These are phyloP conservation scores for Dasypus novemcinctus DNA, from an alignment of 2,113 vertebrate genomes.

Conservation along the genomic window DNA sequence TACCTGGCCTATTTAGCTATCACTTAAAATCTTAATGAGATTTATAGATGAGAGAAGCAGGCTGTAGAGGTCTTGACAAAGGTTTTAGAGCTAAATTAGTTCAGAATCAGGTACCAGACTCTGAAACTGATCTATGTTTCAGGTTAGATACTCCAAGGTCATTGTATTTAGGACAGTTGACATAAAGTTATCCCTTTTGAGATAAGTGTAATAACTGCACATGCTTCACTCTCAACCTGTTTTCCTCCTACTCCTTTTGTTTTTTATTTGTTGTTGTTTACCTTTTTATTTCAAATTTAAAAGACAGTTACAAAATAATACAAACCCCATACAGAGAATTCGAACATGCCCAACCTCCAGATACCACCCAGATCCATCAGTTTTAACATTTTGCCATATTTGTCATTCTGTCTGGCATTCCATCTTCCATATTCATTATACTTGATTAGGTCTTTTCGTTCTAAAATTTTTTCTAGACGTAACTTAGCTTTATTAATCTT, in stretches of 20 bases:
- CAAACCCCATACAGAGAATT: no score
- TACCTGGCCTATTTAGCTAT: not conserved
- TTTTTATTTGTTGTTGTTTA: not conserved
- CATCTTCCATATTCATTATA: conserved; percentile 7
- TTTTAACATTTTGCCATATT: no score
- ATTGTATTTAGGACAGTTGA: not conserved
- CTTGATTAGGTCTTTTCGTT: not conserved
- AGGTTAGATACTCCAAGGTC: not conserved
- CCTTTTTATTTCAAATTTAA: no score
- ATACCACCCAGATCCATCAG: no score
- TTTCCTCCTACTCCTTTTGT: not conserved
- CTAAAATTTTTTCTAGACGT: not conserved
- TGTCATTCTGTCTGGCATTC: no score
- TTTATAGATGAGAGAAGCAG: not conserved
- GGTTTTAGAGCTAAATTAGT: not conserved
- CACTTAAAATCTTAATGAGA: not conserved
- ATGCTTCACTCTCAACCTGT: not conserved
- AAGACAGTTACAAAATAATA: no score
- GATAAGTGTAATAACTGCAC: not conserved
- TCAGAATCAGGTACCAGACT: not conserved
- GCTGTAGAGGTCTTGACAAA: not conserved
- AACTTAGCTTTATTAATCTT: conserved; percentile 40
- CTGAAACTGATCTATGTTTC: not conserved
- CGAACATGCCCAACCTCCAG: no score
- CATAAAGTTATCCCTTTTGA: not conserved